Base-by-base conservation (phyloP, 2,113 vertebrate species). In the Narcine bancroftii region DNA sequence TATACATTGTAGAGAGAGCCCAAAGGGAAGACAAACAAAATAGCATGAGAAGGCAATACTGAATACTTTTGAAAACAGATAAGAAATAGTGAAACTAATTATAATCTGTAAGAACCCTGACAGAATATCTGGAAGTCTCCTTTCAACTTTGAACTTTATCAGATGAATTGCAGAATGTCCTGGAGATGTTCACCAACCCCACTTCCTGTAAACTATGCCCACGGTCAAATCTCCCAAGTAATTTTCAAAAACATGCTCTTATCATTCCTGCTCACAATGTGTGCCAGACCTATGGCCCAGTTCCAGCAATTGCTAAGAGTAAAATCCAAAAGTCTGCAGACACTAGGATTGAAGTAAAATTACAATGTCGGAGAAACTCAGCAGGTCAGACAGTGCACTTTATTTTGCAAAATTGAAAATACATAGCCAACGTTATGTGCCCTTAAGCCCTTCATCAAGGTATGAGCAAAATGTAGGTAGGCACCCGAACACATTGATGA, bases 231-330 rank as follows among this genome's bases (percentile, higher is more conserved):
- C 65, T 91, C 63, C 65, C 65, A 45, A 47, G 65, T 45, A 29
- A 91, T 69, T 69, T 69, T 91, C 89, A 69, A 91, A 91, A 15
- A 65, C 39, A 26, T 39, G 47, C 33, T 91, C 63, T 91, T 91
- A 71, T 91, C 65, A 69, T 47, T n/a, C 85, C 65, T 71, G 65
- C 42, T 65, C 89, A 15, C 53, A 87, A 60, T 71, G 87, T 66
- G 63, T 91, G 60, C 3, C 89, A 91, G 66, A 26, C 45, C 39
- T 26, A 1, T 69, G 63, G 39, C 63, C 42, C 39, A 45, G 19
- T 47, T 91, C 39, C 89, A 91, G 65, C n/a, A n/a, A n/a, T n/a
- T n/a, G n/a, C n/a, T n/a, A n/a, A n/a, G n/a, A n/a, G n/a, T n/a
- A n/a, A n/a, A n/a, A n/a, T n/a, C n/a, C n/a, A n/a, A n/a, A n/a